Conservation (phyloP, 37 sponge, comb jelly and placozoan species). For the Geodia barretti region DNA sequence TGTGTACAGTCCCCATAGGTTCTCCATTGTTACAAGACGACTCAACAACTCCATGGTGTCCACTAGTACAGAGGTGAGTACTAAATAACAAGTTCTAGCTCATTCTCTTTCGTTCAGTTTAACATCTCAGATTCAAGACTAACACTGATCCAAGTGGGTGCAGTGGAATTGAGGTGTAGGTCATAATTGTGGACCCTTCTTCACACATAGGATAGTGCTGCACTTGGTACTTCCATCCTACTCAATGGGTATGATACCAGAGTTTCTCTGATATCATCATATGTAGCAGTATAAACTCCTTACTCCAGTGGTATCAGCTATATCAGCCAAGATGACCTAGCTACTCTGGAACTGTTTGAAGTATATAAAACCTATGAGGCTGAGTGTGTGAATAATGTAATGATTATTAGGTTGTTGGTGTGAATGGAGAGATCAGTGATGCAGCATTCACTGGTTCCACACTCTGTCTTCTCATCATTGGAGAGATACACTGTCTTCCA, state of each 20-base stretch:
- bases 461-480: neutral
- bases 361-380: neutral
- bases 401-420: conserved; percentile 2
- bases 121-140: neutral
- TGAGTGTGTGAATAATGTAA: neutral
- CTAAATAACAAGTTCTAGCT: neutral
- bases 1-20: neutral
- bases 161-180: too few species aligned
- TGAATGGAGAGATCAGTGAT: neutral
- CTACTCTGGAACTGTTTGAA: conserved; percentile 1
- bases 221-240: neutral
- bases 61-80: neutral
- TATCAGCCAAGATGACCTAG: conserved; percentile 29
- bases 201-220: neutral
- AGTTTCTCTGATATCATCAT: neutral
- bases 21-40: neutral
- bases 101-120: neutral
- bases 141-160: neutral
- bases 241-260: neutral
- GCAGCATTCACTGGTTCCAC: conserved; percentile 1
- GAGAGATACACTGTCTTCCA: neutral
- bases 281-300: neutral
- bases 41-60: neutral
- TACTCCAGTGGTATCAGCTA: conserved; percentile 11
- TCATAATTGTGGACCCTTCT: too few species aligned